Evolutionary conservation across 2,888 invertebrate species (phyloP), one percentile per base, ranked within the genome.

Genomic region (Lasioglossum villosulum): DNA sequence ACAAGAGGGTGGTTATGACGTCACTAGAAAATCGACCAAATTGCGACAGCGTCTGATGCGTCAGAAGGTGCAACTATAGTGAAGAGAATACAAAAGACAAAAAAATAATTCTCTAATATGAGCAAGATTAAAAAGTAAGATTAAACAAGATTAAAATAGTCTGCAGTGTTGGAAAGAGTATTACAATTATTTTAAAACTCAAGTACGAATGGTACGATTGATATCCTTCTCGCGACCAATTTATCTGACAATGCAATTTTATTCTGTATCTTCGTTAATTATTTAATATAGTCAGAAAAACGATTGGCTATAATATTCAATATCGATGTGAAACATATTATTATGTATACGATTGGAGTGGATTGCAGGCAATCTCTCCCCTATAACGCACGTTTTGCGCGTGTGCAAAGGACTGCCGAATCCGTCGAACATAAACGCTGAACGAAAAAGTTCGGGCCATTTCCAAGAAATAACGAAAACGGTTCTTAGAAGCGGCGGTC

Each of bases 1-100:
- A 39, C 70, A 42, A 48, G 45, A 78, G 83, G 86, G 83, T 86
- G 73, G 45, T 48, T 68, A 37, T 90, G 86, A 88, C 88, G 90
- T 89, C 89, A 89, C 27, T 82, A 74, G 52, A 73, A 78, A 85
- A 90, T 90, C 86, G 87, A 89, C 78, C 79, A 81, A 80, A 75
- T 83, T 85, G 68, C 75, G 68, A 68, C 63, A 68, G 12, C 63
- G 30, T 63, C n/a, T 42, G 19, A 23, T 56, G 23, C 45, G 34
- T 12, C 34, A 82, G 34, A 66, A 75, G 56, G 78, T 70, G 48
- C 63, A 63, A 63, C 63, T 63, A 63, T 19, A 82, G 73, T 30
- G 6, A 68, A 10, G 19, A 39, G 0, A 34, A 12, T 12, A 52
- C 6, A 70, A 81, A 14, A 70, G 45, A 76, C n/a, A 39, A 30